Evolutionary conservation across 1,140 invertebrate species (phyloP).

Genomic region (Drosophila yakuba): DNA sequence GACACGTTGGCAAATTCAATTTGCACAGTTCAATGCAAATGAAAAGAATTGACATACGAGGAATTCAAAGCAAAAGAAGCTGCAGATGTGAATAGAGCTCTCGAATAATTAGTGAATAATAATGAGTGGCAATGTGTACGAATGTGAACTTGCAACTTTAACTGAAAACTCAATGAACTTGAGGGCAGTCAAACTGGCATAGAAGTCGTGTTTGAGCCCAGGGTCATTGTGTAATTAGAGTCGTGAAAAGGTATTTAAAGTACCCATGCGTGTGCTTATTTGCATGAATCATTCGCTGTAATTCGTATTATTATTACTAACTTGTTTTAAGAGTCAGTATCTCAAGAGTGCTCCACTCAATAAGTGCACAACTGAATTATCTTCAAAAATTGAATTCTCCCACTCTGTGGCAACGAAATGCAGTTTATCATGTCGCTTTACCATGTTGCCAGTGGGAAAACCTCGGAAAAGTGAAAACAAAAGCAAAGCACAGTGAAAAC

Average conservation of each 20-base stretch:
- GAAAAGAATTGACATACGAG: slow-evolving; percentile 12
- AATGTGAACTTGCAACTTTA: slow-evolving; percentile 1
- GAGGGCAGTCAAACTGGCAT: neutral
- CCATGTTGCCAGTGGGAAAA: neutral
- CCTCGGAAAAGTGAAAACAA: neutral
- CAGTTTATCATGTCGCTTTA: slow-evolving; percentile 1
- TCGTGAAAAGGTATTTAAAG: neutral
- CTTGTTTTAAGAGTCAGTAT: neutral
- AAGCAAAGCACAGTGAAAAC: slow-evolving; percentile 13
- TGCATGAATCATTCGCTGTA: slow-evolving; percentile 11
- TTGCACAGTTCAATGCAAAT: slow-evolving; percentile 55
- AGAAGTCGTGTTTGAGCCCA: slow-evolving; percentile 3
- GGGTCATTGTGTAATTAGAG: slow-evolving; percentile 5
- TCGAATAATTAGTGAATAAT: slow-evolving; percentile 30
- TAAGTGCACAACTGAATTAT: neutral
- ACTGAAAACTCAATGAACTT: slow-evolving; percentile 3
- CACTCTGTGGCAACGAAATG: neutral
- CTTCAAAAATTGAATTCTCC: slow-evolving; percentile 1
- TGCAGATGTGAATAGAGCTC: neutral
- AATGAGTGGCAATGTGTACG: neutral
- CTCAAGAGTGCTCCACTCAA: neutral
- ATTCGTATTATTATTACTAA: slow-evolving; percentile 6
- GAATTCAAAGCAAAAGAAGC: slow-evolving; percentile 13
- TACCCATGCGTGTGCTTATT: neutral
- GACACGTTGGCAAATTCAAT: slow-evolving; percentile 63